Evolutionary conservation across 2,797 vertebrate genomes (phyloP), one percentile per base, ranked within the genome.

Genomic region (Cottoperca gobio): DNA sequence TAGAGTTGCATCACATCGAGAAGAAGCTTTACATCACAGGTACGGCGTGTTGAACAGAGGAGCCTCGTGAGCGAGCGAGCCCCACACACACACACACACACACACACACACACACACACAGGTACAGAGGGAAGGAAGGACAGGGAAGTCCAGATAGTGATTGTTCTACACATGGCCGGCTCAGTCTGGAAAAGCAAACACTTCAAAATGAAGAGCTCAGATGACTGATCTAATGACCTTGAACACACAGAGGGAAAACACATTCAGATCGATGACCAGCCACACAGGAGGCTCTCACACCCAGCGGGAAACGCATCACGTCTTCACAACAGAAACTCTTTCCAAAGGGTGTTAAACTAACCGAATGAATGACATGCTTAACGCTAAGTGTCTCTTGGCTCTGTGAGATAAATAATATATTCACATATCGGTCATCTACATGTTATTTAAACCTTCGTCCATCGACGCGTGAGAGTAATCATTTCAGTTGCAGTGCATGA

Each of bases 171-270:
- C 80, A 89, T 86, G 90, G 86, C 81, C 83, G 88, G 82, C 86
- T 87, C 79, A 86, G 78, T 78, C 61, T 87, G 86, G 78, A 93
- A 95, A 95, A 95, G 89, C 92, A 94, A 95, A 95, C 92, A 93
- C 81, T 90, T 90, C 79, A 90, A 94, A 95, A 92, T 93, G 85
- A 95, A 86, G 82, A 93, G 89, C 90, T 94, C 92, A 89, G 91
- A 94, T 94, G 91, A 93, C 94, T 86, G 87, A 86, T 88, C 88
- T 85, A 86, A 78, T 91, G 89, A 93, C 89, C 86, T 73, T 58
- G 61, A 66, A 81, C 80, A 86, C 82, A 87, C 49, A 62, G 79
- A 82, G 60, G 65, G 81, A 88, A 89, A 88, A 90, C 78, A 69
- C 81, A 75, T 78, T 79, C 67, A 78, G 82, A 90, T 88, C 81